Evolutionary conservation across 1,140 invertebrate genomes (phyloP), one percentile per base, ranked within the genome.

Genomic region (Drosophila sucinea): DNA sequence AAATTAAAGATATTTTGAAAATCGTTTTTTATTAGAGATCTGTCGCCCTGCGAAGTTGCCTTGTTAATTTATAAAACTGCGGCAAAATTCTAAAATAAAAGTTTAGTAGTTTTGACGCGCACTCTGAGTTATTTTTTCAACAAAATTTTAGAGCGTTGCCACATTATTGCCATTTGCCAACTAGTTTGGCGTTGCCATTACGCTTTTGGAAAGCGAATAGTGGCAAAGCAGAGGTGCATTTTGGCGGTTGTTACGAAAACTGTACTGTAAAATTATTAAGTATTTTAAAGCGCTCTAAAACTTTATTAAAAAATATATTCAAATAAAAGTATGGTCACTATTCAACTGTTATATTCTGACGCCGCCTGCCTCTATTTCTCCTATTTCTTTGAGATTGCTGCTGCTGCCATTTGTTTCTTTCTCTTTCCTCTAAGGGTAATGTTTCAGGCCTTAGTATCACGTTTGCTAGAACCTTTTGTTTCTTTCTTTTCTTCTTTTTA

Each of bases 401-500:
- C 6, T 38, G 17, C 32, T 58, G 7, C 17, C 32, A 58, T 8
- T 7, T n/a, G 6, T 23, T 25, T 35, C 7, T 32, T 4, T 58
- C 32, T 35, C 17, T 38, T 4, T 38, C 32, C 17, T 25, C 56
- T 23, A 35, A 10, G 6, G 32, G 32, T 25, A 35, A 23, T 38
- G 17, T 25, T 17, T 58, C 56, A 35, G 32, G 56, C 1, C 32
- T 58, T 10, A 58, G 11, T 25, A 58, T 38, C 1, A 38, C 32
- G 0, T n/a, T 62, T 2, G 41, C n/a, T 17, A 41, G 27, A 32
- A 47, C 29, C 5, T 47, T 17, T 32, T 62, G 56, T 51, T 47
- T 61, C 40, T 62, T 62, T 41, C 11, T 62, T 29, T 23, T 62
- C 29, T 47, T 62, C 41, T 51, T 62, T 51, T 62, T 62, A 10